Base-by-base conservation (phyloP, 2,888 invertebrate species). In the Dendrolimus pini region DNA sequence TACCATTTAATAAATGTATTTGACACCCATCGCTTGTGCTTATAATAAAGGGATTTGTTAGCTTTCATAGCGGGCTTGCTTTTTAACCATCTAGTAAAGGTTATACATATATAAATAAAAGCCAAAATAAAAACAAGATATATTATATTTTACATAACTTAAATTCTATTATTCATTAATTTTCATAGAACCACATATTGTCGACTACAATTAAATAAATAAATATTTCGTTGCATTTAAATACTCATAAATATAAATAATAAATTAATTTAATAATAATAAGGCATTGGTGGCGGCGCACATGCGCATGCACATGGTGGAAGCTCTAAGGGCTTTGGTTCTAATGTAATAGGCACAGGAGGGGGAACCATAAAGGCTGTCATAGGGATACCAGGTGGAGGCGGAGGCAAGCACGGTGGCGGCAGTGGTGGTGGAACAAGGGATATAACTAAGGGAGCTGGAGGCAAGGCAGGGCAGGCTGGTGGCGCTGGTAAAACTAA, bases 361-460 rank as follows among this genome's bases (percentile, higher is more conserved):
- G 86, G 72, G 8, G 83, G 71, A 0, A 89, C 74, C 77, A 87
- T 77, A 62, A 72, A 89, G 0, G 88, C 86, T 41, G 77, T 83
- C 87, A 89, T 87, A 0, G 89, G 83, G 1, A 83, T 62, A 0
- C 83, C 80, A 2, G 71, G 69, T 0, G 75, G 77, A 0, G 80
- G 77, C 0, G 77, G 70, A 2, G 76, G 74, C 6, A 70, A 56
- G 14, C 68, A 72, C 10, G 70, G 69, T 0, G 72, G 65, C 0
- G 78, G 72, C n/a, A n/a, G n/a, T 0, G 82, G 75, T 0, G 80
- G 78, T 0, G 83, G 83, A 0, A 79, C 78, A 7, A 79, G 65
- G 1, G 81, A 81, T 60, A 82, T 77, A 1, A 83, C 58, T n/a
- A 82, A 60, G 7, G 83, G 82, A 7, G 71, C 71, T 2, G 75